Conservation (phyloP, 2,888 invertebrate species). For the Myopa tessellatipennis region DNA sequence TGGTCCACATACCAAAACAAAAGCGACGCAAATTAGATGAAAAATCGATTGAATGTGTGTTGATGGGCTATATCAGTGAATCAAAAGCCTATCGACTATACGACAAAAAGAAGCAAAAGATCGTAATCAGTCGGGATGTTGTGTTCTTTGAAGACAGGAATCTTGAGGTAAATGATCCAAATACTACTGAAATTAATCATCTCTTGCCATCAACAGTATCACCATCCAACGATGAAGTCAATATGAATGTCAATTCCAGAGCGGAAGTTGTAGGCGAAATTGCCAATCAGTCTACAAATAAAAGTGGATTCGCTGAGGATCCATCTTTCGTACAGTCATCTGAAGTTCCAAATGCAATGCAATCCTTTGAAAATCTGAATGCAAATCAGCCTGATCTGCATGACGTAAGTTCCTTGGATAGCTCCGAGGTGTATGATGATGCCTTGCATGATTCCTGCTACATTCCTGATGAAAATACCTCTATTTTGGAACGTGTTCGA, state of each 20-base stretch:
- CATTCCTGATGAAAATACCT: not conserved
- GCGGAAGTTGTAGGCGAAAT: not conserved
- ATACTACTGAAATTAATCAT: constrained; percentile 33
- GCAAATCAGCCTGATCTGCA: not conserved
- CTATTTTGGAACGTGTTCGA: too few species aligned
- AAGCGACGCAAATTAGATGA: not conserved
- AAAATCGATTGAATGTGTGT: not conserved
- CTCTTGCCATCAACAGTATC: not conserved
- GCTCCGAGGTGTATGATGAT: not conserved
- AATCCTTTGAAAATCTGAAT: not conserved
- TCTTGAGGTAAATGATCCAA: constrained; percentile 26
- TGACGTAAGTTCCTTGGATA: not conserved
- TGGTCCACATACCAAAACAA: constrained; percentile 20
- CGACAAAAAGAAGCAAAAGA: not conserved
- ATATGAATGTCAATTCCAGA: not conserved
- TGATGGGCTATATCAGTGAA: not conserved
- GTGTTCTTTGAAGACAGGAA: not conserved
- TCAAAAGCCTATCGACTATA: not conserved
- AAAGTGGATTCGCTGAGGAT: not conserved
- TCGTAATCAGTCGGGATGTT: not conserved
- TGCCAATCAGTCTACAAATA: not conserved
- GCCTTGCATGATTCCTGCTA: constrained; percentile 1
- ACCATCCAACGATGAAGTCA: not conserved
- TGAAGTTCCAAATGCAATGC: not conserved
- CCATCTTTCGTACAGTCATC: not conserved